Conservation (phyloP, 92 coral and sea anemone genomes). For the Micromussa lordhowensis region DNA sequence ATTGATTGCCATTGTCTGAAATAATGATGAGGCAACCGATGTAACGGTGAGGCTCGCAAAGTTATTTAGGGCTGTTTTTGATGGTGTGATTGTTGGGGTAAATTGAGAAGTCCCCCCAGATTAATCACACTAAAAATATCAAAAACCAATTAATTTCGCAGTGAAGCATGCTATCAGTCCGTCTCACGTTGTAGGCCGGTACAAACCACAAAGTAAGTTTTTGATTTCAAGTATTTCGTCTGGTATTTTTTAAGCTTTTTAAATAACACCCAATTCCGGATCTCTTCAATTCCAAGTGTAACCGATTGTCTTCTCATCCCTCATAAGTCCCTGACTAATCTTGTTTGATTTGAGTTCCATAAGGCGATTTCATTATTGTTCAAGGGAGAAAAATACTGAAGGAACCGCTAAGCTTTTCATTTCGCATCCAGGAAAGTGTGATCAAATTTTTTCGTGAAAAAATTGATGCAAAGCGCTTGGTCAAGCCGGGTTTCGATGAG, state of each 20-base stretch:
- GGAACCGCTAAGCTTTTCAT: background rate
- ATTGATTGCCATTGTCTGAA: constrained; percentile 22
- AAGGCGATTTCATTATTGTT: background rate
- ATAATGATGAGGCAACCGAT: background rate
- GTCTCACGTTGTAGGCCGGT: background rate
- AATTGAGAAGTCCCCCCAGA: background rate
- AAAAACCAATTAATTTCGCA: background rate
- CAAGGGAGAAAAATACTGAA: background rate
- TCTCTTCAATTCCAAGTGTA: constrained; percentile 11
- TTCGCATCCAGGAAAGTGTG: background rate
- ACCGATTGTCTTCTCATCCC: background rate
- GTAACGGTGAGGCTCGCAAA: background rate
- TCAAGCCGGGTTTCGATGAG: too few relatives aligned
- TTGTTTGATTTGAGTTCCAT: constrained; percentile 5
- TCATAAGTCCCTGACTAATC: background rate
- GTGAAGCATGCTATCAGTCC: too few relatives aligned
- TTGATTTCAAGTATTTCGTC: background rate
- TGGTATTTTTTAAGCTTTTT: background rate
- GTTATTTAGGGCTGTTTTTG: background rate
- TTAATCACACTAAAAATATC: background rate
- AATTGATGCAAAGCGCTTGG: too few relatives aligned
- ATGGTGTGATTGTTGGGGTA: constrained; percentile 21
- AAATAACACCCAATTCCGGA: background rate
- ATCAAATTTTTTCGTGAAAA: too few relatives aligned
- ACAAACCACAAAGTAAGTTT: background rate